Base-by-base conservation (phyloP, 2,888 invertebrate genomes). In the Agapostemon virescens region DNA sequence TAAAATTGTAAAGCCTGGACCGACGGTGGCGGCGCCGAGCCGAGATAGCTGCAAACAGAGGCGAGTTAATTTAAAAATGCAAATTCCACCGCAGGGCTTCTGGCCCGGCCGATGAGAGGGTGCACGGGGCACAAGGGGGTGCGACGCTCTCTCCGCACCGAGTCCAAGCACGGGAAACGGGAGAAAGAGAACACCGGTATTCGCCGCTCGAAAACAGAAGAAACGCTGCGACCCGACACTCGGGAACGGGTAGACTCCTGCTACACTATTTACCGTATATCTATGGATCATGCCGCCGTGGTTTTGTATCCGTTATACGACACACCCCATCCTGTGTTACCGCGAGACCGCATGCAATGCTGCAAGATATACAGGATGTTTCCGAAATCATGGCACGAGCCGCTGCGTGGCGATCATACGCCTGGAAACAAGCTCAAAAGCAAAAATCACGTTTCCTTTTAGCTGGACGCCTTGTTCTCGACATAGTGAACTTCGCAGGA, bases 61-160 rank as follows among this genome's bases (percentile, higher is more conserved):
- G 89, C 90, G 91, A 91, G 92, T 92, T 92, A 92, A 92, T 92
- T 92, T 92, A 92, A 92, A 92, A 92, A 92, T 92, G 92, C 92
- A 92, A 92, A 92, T 92, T 92, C 88, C 86, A 86, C 88, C 88
- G 86, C 88, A 84, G 87, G 85, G 84, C 76, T 84, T 74, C 70
- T 74, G 77, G 79, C 69, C 70, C 73, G 82, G 77, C 81, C 73
- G 67, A 69, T 67, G 74, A 74, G 61, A 61, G 71, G 74, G 69
- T 63, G 63, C 52, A 42, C 70, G 72, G 52, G 73, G 72, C 61
- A 74, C 45, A 45, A 26, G 49, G 55, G 38, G 69, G 1, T 49
- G 49, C 49, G 49, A 82, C 30, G 77, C 58, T 45, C 73, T 67
- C 73, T 42, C 66, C 66, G 58, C 36, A 42, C 55, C 0, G 69